Evolutionary conservation across 2,888 invertebrate species (phyloP), one percentile per base, ranked within the genome.

Genomic region (Sthenelais limicola): DNA sequence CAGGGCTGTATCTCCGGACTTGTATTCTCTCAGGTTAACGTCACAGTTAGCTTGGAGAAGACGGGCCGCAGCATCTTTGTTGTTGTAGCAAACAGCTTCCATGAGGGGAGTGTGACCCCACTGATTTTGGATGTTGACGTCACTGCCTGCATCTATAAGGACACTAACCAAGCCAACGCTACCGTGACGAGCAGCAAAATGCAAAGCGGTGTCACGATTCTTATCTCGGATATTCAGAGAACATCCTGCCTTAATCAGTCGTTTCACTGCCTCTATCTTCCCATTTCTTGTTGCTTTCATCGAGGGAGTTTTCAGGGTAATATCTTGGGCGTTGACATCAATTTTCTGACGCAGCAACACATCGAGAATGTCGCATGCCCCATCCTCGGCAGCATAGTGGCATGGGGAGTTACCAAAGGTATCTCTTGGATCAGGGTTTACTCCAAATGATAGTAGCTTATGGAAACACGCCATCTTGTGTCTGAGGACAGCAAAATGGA

Each of bases 221-320:
- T 85, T 80, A 76, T 87, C 86, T 5, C 86, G 85, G 26, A 87
- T 83, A 68, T 87, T 87, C 33, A 86, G 78, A 68, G 83, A 81
- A 70, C 84, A 84, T 54, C 83, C 82, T 9, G 84, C 86, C 18
- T 81, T 77, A 1, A 86, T 73, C 47, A 87, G 77, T 4, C 85
- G 76, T 48, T 86, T 76, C 21, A 87, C 86, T 3, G 86, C 86
- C 71, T 85, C 84, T 4, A 86, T 82, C 74, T 86, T 86, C 72
- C 84, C 86, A 78, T 86, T 87, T n/a, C 87, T 76, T 1, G 87
- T 86, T 0, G 87, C 85, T 75, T 87, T 87, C 86, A 87, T 87
- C 52, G 87, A 80, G 3, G 87, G 86, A 33, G 87, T 87, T 75
- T 87, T 87, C 24, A 85, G 84, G 30, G 87, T 87, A 56, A 87